Evolutionary conservation across 1,140 invertebrate genomes (phyloP), one percentile per base, ranked within the genome.

Genomic region (Drosophila pectinifera): DNA sequence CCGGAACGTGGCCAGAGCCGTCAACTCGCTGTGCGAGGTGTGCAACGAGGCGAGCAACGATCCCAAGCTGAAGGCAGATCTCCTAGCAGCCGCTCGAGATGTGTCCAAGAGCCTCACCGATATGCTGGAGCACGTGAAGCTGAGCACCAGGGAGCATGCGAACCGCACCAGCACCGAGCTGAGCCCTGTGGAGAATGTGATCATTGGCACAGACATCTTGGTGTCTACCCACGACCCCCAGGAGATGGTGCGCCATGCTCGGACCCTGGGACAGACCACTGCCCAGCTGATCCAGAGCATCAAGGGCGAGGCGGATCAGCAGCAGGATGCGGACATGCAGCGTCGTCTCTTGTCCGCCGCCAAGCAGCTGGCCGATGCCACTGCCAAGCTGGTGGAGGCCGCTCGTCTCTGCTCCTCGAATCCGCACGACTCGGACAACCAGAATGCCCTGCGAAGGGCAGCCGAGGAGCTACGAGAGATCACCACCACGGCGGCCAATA

Each of bases 191-290:
- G 98, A 99, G 90, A 96, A 95, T 11, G 98, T 99, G 67, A 94
- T 99, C 74, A 94, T 96, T 5, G 97, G 98, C 4, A 98, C 98
- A 7, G 98, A 99, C 91, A 95, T 96, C 45, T 93, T 99, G 10
- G 96, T 98, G 58, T 96, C 96, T 13, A 96, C 96, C 16, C 96
- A 96, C 24, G 97, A 99, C 93, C 94, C 96, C 0, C 95, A 95
- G 2, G 98, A 99, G 93, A 99, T 99, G 98, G 97, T 99, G 20
- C 95, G 96, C 8, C 98, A 99, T 90, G 98, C 98, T 0, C 94
- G 98, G 63, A 95, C 97, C n/a, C 93, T 99, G 31, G 97, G 97
- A 5, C 96, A 98, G 93, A 98, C 97, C 10, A 98, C 98, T 0
- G 97, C 98, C 0, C 95, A 97, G 55, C 93, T 99, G 3, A 98